Percentiles rank a stretch among this genome's conserved stretches.
Conservation (phyloP, 2,113 vertebrate species). For the Anolis sagrei region DNA sequence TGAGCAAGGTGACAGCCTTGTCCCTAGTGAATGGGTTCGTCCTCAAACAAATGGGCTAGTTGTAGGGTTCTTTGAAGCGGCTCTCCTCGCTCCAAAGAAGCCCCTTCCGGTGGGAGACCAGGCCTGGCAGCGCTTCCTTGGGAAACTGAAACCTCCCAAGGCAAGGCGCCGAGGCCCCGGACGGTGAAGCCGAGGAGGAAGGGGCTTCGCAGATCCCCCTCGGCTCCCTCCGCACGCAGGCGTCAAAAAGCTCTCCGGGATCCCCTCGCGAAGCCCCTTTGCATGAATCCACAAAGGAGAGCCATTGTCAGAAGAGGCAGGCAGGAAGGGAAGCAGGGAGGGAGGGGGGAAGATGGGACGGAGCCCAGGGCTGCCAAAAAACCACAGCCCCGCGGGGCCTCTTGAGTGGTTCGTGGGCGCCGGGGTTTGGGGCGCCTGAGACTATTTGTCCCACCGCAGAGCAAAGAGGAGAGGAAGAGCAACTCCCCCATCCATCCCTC, state of each 20-base stretch:
- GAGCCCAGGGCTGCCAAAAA: background rate
- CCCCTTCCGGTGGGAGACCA: background rate
- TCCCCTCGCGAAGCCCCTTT: background rate
- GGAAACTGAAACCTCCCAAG: too few species aligned
- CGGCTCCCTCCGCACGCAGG: too few species aligned
- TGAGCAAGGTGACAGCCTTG: too few species aligned
- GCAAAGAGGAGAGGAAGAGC: too few species aligned
- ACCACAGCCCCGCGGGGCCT: background rate
- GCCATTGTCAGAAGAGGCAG: background rate
- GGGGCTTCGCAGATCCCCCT: too few species aligned
- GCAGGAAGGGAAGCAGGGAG: too few species aligned
- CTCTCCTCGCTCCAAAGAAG: background rate
- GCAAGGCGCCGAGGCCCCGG: too few species aligned
- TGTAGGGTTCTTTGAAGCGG: background rate
- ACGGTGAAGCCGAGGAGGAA: too few species aligned
- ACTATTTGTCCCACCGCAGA: too few species aligned
- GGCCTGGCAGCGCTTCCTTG: background rate
- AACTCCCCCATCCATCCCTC: too few species aligned
- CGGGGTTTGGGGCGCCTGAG: too few species aligned
- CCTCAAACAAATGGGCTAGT: background rate
- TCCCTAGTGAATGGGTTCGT: too few species aligned
- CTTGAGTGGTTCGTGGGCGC: background rate
- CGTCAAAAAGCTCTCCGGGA: background rate
- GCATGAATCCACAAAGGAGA: background rate
- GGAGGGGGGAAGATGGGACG: background rate